A percentile compares a stretch with the other conserved stretches of the same genome.
Conservation (phyloP, 2,113 vertebrate species). For the Myrmecophaga tridactyla region DNA sequence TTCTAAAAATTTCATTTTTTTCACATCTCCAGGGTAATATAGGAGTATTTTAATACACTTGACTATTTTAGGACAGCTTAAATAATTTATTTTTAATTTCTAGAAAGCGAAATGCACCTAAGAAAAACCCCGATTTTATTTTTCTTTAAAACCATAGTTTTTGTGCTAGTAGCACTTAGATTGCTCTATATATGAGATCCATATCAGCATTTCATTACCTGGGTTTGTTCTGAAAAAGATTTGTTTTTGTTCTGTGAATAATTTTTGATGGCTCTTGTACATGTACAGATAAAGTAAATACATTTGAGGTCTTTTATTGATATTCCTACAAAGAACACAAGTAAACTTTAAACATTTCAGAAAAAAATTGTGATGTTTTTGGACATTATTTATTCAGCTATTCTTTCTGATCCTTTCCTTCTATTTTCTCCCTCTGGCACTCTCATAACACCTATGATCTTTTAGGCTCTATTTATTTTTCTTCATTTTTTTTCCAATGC, state of each 20-base stretch:
- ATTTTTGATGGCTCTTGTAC: constrained; percentile 88
- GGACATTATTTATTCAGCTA: not conserved
- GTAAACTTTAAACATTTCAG: constrained; percentile 87
- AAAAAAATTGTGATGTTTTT: not conserved
- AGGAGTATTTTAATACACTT: constrained; percentile 81
- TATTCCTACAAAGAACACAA: constrained; percentile 88
- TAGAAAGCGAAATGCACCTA: constrained; percentile 79
- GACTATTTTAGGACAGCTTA: constrained; percentile 84
- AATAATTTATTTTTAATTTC: constrained; percentile 90
- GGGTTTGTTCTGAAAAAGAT: constrained; percentile 90
- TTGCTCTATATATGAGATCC: constrained; percentile 82
- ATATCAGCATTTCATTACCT: constrained; percentile 87
- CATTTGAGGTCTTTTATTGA: constrained; percentile 88
- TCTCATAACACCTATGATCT: not conserved
- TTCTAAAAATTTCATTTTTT: constrained; percentile 78
- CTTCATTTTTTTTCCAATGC: not conserved
- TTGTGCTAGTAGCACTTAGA: constrained; percentile 85
- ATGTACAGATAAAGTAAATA: constrained; percentile 89
- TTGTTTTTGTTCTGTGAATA: constrained; percentile 92
- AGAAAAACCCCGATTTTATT: constrained; percentile 81
- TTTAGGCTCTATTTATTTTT: not conserved
- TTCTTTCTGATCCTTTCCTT: not conserved
- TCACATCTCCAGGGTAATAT: constrained; percentile 85
- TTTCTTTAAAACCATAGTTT: constrained; percentile 86
- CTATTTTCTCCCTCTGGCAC: not conserved